Base-by-base conservation (phyloP, 2,888 invertebrate genomes). In the Dendrolimus houi region DNA sequence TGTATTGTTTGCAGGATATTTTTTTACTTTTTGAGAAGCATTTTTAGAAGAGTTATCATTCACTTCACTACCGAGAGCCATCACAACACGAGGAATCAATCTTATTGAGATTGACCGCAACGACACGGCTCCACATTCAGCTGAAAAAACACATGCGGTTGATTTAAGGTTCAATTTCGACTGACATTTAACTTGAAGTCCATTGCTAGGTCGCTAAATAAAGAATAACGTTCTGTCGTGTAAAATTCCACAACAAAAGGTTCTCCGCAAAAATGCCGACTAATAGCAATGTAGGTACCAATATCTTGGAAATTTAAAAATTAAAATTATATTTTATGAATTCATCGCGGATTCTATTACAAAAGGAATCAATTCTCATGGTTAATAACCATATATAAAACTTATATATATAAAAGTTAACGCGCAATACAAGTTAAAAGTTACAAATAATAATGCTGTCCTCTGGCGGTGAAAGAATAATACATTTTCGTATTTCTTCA, bases 11-110 rank as follows among this genome's bases (percentile, higher is more conserved):
- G 83, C 74, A 64, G 85, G 83, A 67, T 83, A 86, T 85, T 88
- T 89, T 88, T 90, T 91, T 85, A 91, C 89, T 86, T 91, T 91
- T 70, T 85, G 83, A 57, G 85, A 70, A 67, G 81, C 71, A 81
- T 83, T 86, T 85, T 87, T 90, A 63, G 85, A 69, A 72, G 83
- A 81, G 81, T 85, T 88, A 79, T 90, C 89, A 86, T 85, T 90
- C 91, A 91, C 91, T 88, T 91, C 91, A 91, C 91, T 86, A 82
- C 89, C 91, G 78, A 91, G 90, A 87, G 91, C 91, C 91, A 91
- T 91, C 89, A 91, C 91, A 91, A 91, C 86, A 91, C 88, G 86
- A 87, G 82, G 81, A 85, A 86, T 84, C 84, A 87, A 85, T 86
- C 85, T 83, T 77, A 79, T 79, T 85, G 77, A 79, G 82, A 85